phyloP scores from a whole-genome alignment of 2,113 vertebrate species.

The Aix galericulata region DNA sequence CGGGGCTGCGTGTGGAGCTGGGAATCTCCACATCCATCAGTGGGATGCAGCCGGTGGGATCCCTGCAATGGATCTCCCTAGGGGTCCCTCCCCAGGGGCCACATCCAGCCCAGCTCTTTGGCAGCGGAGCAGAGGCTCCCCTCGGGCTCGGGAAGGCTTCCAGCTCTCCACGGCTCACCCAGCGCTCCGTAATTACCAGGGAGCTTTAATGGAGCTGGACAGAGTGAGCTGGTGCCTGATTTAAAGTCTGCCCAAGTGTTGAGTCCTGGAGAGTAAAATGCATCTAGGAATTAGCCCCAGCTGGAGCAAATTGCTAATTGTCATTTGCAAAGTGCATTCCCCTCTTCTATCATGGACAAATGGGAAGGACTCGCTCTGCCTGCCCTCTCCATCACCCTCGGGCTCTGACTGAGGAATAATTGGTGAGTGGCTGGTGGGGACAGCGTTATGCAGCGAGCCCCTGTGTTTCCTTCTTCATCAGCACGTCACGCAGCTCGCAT shows the following conservation, averaged over 20 bases:
- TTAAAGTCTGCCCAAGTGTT: not conserved
- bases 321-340: constrained; percentile 8
- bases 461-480: not conserved
- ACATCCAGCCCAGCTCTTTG: not conserved
- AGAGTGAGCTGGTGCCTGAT: not conserved
- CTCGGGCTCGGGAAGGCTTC: not conserved
- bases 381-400: not conserved
- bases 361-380: not conserved
- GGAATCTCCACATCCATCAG: not conserved
- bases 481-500: not conserved
- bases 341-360: not conserved
- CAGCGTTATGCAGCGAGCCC: not conserved
- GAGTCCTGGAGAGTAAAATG: constrained; percentile 32
- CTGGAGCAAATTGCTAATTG: constrained; percentile 48
- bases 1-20: not conserved
- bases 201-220: constrained; percentile 21
- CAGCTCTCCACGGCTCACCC: not conserved
- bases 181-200: not conserved
- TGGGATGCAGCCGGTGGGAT: fast-evolving
- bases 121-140: not conserved
- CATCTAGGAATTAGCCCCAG: constrained; percentile 32
- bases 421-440: not conserved
- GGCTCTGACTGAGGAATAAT: not conserved
- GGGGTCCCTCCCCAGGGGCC: not conserved
- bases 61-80: too few relatives aligned